Evolutionary conservation across 2,888 invertebrate genomes (phyloP), one percentile per base, ranked within the genome.

Genomic region (Epiperipatus broadwayi): DNA sequence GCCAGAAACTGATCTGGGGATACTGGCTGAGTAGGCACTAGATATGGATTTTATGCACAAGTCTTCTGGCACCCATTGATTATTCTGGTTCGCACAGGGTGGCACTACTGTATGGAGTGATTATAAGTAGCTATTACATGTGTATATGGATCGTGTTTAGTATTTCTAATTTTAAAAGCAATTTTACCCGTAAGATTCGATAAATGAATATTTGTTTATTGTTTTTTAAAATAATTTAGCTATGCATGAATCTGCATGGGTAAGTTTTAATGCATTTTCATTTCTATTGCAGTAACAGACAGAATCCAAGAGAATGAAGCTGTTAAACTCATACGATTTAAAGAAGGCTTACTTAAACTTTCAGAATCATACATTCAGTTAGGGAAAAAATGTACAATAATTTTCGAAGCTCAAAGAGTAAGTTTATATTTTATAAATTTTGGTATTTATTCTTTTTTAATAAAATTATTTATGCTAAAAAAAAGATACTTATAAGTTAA

Each of bases 261-360:
- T n/a, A n/a, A n/a, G n/a, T n/a, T n/a, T n/a, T n/a, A n/a, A n/a
- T n/a, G n/a, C n/a, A n/a, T n/a, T n/a, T n/a, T n/a, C n/a, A n/a
- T n/a, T 38, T 4, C 39, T 8, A 41, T 46, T 15, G n/a, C 50
- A 66, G 66, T 65, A 41, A 54, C 58, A 40, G 63, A 64, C 39
- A 53, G 59, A 39, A 50, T 61, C 2, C 52, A 59, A 32, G 66
- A 67, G 47, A 65, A 65, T 50, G 66, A 67, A 53, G 61, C 61
- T 12, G 56, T 65, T 1, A 66, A 67, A 49, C 47, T 66, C 46
- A 63, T 66, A 10, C 51, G 65, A 8, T 48, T 66, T 18, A 64
- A 64, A 46, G 61, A 61, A 45, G 64, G 66, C 2, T 46, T 67
- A 19, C 44, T 60, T 15, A 62, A 62, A 47, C 50, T 66, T 29